phyloP scores from a whole-genome alignment of 2,113 vertebrate genomes.

The Phylloscopus trochiloides region DNA sequence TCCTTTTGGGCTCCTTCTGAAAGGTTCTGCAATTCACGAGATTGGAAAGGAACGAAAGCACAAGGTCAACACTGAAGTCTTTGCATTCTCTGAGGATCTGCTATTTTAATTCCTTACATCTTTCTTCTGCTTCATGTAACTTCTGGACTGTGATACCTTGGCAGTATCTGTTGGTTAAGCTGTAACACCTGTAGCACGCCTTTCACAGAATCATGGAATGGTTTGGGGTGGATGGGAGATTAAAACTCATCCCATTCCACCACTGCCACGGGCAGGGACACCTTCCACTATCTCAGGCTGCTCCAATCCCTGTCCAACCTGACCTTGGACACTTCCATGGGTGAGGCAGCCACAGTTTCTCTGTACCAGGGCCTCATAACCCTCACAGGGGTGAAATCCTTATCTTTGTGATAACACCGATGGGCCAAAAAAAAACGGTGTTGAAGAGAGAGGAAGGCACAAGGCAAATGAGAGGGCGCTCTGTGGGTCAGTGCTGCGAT shows the following conservation, averaged over 20 bases:
- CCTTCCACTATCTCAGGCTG: neutral
- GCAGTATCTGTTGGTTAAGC: neutral
- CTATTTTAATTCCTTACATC: neutral
- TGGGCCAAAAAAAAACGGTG: rapidly evolving
- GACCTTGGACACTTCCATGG: neutral
- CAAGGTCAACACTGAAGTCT: neutral
- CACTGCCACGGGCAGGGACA: neutral
- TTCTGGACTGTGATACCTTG: neutral
- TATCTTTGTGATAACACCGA: rapidly evolving
- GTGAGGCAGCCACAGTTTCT: neutral
- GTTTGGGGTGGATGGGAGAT: neutral
- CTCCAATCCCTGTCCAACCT: neutral
- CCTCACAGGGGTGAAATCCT: neutral
- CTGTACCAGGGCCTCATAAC: neutral
- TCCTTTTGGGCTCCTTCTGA: neutral
- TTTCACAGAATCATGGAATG: neutral
- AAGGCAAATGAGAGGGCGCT: neutral
- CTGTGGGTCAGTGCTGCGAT: neutral
- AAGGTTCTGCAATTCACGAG: neutral
- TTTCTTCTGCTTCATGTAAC: neutral
- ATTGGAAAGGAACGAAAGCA: neutral
- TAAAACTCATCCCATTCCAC: neutral
- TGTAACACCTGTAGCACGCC: neutral
- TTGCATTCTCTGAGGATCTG: neutral
- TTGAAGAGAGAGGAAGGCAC: neutral